Conservation (phyloP, 2,113 vertebrate species). For the Microcebus griseorufus region DNA sequence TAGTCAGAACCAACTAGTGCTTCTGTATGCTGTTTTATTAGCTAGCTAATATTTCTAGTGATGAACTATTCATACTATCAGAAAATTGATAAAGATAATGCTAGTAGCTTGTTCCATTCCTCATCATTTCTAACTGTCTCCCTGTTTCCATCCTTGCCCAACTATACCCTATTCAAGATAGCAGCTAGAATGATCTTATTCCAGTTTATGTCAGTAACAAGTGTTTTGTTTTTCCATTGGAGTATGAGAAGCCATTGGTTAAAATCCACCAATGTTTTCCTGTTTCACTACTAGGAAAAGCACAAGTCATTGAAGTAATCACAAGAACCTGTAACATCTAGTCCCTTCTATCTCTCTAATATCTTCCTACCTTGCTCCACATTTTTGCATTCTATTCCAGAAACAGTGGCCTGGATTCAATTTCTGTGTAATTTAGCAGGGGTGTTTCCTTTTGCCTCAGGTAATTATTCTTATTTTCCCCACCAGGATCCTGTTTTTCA, state of each 20-base stretch:
- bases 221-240: neutral
- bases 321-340: neutral
- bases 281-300: neutral
- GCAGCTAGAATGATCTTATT: neutral
- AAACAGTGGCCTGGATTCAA: fast-evolving
- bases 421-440: neutral
- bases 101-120: neutral
- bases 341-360: neutral
- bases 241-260: neutral
- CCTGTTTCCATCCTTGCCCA: neutral
- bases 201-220: neutral
- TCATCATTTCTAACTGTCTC: neutral
- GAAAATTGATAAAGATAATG: neutral
- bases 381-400: neutral
- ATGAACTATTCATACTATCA: neutral
- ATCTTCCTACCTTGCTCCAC: neutral
- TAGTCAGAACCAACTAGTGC: neutral
- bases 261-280: neutral
- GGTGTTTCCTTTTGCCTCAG: neutral
- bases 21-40: neutral
- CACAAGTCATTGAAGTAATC: neutral
- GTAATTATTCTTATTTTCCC: neutral
- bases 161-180: neutral
- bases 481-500: neutral
- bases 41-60: neutral